Base-by-base conservation (phyloP, 2,888 invertebrate species). In the Trichogramma evanescens region DNA sequence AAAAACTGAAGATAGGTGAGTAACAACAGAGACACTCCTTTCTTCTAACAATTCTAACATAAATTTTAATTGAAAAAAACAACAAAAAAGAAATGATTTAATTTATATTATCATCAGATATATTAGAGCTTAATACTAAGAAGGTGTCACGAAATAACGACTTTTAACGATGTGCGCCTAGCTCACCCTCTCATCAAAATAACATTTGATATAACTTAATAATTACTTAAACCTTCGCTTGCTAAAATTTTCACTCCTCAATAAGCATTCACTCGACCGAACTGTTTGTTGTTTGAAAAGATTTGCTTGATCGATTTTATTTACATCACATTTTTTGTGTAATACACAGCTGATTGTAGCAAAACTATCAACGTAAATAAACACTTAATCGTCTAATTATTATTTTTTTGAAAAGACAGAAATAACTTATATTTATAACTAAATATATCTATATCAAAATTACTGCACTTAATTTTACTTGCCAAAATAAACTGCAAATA, bases 91-190 rank as follows among this genome's bases (percentile, higher is more conserved):
- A 63, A 64, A 66, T 65, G 56, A 68, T 66, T 26, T 56, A 48
- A 44, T 54, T 54, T 38, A 48, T 44, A 50, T 55, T 67, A 68
- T 66, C 59, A 65, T 64, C 63, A 69, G 70, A 70, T 68, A 66
- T 67, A 71, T 65, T 70, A 64, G 66, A 65, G 66, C 63, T 70
- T 70, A 71, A 70, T 69, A 68, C 69, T 72, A 72, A 68, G 67
- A 65, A 68, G 65, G 67, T 68, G 69, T 66, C 60, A 69, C 68
- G 67, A 63, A 68, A 66, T 69, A 69, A 70, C 64, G 60, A 66
- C 60, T 63, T 62, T 41, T 46, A 26, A 59, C 40, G 45, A 56
- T 54, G 50, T 52, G 50, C 49, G 10, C 39, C 57, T 49, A 62
- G 59, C 56, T 59, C 54, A 59, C 48, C 41, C 50, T 49, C 51